Evolutionary conservation across 1,140 invertebrate species (phyloP).

Genomic region (Papilio dardanus): DNA sequence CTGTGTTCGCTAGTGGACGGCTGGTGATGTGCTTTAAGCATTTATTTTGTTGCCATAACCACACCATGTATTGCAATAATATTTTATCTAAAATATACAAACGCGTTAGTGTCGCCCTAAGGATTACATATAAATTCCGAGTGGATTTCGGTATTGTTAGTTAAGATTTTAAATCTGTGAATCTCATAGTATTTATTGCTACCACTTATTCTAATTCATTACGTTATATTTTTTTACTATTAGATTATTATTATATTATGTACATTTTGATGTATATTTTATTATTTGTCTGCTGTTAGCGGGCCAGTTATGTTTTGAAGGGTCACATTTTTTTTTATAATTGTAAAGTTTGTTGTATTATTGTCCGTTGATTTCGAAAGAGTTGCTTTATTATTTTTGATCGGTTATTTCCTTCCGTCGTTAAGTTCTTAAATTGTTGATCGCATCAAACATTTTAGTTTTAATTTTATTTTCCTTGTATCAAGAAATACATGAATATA

Average conservation of each 20-base stretch:
- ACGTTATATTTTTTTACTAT: constrained; percentile 79
- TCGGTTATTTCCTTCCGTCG: constrained; percentile 67
- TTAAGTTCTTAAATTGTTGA: constrained; percentile 68
- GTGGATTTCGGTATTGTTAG: constrained; percentile 78
- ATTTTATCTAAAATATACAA: constrained; percentile 81
- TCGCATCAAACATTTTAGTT: constrained; percentile 62
- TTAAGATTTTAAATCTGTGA: constrained; percentile 82
- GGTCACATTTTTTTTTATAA: constrained; percentile 68
- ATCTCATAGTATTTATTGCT: constrained; percentile 83
- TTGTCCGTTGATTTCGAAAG: constrained; percentile 74
- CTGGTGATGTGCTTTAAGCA: constrained; percentile 83
- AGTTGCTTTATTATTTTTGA: constrained; percentile 69
- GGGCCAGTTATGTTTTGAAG: constrained; percentile 72
- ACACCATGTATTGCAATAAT: constrained; percentile 81
- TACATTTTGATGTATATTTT: constrained; percentile 82
- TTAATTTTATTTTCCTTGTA: constrained; percentile 55
- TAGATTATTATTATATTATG: constrained; percentile 79
- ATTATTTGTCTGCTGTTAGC: constrained; percentile 76
- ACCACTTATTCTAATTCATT: constrained; percentile 78
- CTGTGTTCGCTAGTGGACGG: constrained; percentile 74
- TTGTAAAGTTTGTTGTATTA: constrained; percentile 79
- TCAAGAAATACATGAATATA: constrained; percentile 53
- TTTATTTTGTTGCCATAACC: constrained; percentile 83
- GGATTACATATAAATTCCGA: constrained; percentile 71
- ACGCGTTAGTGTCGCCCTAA: constrained; percentile 73